Evolutionary conservation across 2,113 vertebrate species (phyloP), one percentile per base, ranked within the genome.

Genomic region (Pristiophorus japonicus): DNA sequence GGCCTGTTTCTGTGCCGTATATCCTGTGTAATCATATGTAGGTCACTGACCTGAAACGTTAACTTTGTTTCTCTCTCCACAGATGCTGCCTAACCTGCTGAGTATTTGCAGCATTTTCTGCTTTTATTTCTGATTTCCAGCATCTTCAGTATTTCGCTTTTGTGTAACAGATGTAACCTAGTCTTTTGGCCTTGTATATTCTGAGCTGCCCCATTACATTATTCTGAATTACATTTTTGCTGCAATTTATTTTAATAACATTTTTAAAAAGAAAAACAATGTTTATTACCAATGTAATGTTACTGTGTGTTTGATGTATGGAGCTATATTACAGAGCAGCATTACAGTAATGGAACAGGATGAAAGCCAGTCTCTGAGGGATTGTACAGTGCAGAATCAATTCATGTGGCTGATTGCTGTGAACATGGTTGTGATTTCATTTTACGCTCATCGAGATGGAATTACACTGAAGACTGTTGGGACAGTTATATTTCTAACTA

Each of bases 221-320:
- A 55, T 88, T 51, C 47, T 16, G 84, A 87, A 45, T 88, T 88
- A 51, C 45, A 88, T 18, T 11, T 62, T 59, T 90, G n/a, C 51
- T 90, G 51, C 47, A 90, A 16, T 55, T 90, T 59, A 90, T 62
- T 90, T 59, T 90, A 90, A 90, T 90, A 59, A 81, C 45, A 14
- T 18, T 90, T 59, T 16, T 59, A 62, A 90, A 87, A 88, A 59
- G 12, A 62, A 62, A 91, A 62, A n/a, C 55, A 91, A 14, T 7
- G 87, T 18, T 91, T 91, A 55, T 91, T 30, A 27, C 55, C 87
- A 91, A 62, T 24, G 34, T 34, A 62, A 59, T 59, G 55, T 91
- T 59, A 91, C 18, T 62, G 87, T 62, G 87, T 59, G 87, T 62
- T 91, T 91, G 87, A 91, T 91, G 51, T 91, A 91, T 91, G 51